phyloP scores from a whole-genome alignment of 2,888 invertebrate genomes.

The Lamellibrachia columna region DNA sequence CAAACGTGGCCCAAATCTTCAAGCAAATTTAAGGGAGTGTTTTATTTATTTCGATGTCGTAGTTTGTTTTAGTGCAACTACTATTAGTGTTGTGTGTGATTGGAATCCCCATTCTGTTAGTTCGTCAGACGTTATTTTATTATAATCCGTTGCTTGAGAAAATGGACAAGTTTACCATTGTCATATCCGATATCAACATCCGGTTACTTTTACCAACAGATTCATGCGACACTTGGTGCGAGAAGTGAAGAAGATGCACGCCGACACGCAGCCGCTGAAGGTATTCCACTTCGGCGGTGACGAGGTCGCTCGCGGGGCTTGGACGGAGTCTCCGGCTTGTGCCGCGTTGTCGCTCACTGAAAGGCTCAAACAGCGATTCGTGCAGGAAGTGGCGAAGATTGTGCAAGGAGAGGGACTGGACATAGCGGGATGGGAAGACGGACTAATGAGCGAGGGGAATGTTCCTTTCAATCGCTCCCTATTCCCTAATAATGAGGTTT shows the following conservation, averaged over 20 bases:
- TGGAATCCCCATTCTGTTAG: not conserved
- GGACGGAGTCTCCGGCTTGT: constrained; percentile 55
- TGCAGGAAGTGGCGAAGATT: constrained; percentile 32
- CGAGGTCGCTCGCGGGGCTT: constrained; percentile 55
- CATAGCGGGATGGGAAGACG: constrained; percentile 49
- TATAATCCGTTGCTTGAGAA: too few relatives aligned
- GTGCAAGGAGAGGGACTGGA: constrained; percentile 32
- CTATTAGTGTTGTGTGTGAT: too few relatives aligned
- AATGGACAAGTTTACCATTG: too few relatives aligned
- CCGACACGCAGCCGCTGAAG: constrained; percentile 45
- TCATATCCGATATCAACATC: constrained; percentile 51
- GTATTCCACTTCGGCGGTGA: constrained; percentile 61
- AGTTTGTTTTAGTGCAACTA: too few relatives aligned
- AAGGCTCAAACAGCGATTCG: constrained; percentile 49
- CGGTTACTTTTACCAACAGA: constrained; percentile 39
- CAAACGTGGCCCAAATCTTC: too few relatives aligned
- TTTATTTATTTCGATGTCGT: too few relatives aligned
- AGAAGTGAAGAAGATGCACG: constrained; percentile 39
- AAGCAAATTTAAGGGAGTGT: too few relatives aligned
- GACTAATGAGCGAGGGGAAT: constrained; percentile 29
- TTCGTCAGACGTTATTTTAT: too few relatives aligned
- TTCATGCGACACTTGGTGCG: constrained; percentile 57
- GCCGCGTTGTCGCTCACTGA: not conserved
- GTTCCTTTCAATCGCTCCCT: constrained; percentile 33
- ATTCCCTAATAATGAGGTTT: not conserved